Percentiles rank a stretch among this genome's conserved stretches.
Conservation (phyloP, 2,113 vertebrate species). For the Pithys albifrons region DNA sequence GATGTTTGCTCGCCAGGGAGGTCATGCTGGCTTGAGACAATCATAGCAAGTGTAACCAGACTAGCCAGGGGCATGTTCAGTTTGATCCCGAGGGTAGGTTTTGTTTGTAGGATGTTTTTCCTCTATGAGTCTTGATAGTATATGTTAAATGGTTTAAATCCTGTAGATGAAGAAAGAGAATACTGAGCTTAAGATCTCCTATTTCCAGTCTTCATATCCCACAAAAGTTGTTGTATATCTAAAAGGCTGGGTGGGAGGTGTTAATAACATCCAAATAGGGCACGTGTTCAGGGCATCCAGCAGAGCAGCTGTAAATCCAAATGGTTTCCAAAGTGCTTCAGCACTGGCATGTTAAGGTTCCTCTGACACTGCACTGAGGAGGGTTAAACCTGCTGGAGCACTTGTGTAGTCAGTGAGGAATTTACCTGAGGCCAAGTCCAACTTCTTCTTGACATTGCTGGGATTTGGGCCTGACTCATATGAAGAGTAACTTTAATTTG, state of each 20-base stretch:
- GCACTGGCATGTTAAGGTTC: background rate
- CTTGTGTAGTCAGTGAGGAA: background rate
- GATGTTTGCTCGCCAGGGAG: background rate
- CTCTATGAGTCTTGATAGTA: background rate
- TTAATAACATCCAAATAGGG: background rate
- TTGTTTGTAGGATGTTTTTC: background rate
- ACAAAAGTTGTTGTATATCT: background rate
- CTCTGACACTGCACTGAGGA: background rate
- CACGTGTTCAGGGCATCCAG: background rate
- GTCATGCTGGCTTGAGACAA: background rate
- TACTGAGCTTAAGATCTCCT: background rate
- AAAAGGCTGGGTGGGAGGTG: background rate
- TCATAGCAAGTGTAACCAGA: conserved; percentile 8
- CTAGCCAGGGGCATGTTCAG: background rate
- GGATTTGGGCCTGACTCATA: background rate
- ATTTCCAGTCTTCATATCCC: background rate
- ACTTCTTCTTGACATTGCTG: background rate
- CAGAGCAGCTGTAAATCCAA: background rate
- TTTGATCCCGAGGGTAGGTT: background rate
- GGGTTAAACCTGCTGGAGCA: background rate
- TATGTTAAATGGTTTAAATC: background rate
- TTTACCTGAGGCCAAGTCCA: background rate
- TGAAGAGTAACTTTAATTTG: background rate
- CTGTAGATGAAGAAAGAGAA: background rate
- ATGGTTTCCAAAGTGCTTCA: background rate